Conservation (phyloP, 2,113 vertebrate genomes). For the Dolichotis patagonum region DNA sequence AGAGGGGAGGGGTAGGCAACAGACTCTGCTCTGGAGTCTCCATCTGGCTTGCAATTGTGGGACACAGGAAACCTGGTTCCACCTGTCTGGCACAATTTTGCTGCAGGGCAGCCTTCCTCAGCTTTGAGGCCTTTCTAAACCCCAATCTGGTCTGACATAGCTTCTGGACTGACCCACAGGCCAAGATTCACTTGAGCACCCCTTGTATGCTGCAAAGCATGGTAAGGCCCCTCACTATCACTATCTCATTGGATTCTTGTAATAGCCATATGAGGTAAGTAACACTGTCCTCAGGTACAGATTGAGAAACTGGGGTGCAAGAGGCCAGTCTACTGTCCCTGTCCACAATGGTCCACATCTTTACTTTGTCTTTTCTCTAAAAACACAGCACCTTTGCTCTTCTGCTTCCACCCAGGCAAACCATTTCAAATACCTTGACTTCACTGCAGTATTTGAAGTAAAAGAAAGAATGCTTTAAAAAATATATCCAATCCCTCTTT, state of each 20-base stretch:
- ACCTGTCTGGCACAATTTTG: neutral
- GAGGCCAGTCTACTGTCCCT: neutral
- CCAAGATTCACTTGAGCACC: neutral
- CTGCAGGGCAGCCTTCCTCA: neutral
- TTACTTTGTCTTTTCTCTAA: neutral
- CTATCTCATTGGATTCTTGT: neutral
- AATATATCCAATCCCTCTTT: neutral
- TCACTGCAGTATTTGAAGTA: neutral
- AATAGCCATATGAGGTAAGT: neutral
- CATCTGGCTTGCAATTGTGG: neutral
- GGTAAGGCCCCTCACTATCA: neutral
- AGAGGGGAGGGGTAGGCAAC: accelerated
- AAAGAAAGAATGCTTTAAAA: neutral
- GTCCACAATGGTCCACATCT: neutral
- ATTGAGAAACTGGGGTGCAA: neutral
- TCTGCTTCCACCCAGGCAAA: neutral
- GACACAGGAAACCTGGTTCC: neutral
- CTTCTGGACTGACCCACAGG: neutral
- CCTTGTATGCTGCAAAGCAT: too few species aligned
- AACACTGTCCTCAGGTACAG: neutral
- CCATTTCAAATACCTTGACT: neutral
- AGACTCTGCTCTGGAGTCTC: neutral
- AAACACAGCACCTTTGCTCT: neutral
- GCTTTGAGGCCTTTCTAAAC: neutral
- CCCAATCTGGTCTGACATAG: neutral